Evolutionary conservation across 2,888 invertebrate species (phyloP).

Genomic region (Autographa pulchrina): DNA sequence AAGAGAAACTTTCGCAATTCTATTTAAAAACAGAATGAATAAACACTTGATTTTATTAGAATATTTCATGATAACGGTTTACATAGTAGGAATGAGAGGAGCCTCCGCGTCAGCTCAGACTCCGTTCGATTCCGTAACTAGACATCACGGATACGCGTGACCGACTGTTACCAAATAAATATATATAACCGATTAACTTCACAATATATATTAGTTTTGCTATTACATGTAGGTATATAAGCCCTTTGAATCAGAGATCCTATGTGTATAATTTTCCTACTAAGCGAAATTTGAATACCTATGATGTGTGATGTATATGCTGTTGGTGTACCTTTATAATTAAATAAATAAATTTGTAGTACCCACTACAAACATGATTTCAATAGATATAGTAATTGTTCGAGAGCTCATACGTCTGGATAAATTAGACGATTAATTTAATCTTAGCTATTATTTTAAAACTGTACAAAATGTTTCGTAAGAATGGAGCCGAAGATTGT

Average conservation of each 20-base stretch:
- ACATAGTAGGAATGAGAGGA: not conserved
- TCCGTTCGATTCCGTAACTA: not conserved
- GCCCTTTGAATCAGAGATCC: not conserved
- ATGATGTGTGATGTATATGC: conserved; percentile 2
- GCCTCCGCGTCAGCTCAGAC: not conserved
- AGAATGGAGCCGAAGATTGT: conserved; percentile 51
- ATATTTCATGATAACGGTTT: not conserved
- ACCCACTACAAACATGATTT: conserved; percentile 9
- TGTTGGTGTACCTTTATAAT: not conserved
- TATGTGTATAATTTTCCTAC: conserved; percentile 22
- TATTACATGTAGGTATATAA: conserved; percentile 10
- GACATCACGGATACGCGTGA: not conserved
- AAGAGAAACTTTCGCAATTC: conserved; percentile 2
- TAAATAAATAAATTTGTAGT: conserved; percentile 13
- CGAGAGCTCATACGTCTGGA: conserved; percentile 39
- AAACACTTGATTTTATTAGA: not conserved
- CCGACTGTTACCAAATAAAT: not conserved
- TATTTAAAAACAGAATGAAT: not conserved
- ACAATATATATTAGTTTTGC: conserved; percentile 6
- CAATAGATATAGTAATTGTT: conserved; percentile 40
- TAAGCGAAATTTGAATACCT: conserved; percentile 7
- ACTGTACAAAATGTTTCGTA: conserved; percentile 26
- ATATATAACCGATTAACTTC: conserved; percentile 7
- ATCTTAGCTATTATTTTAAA: conserved; percentile 19
- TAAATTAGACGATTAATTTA: conserved; percentile 25